Conservation (phyloP, 2,113 vertebrate genomes). For the Bothrops jararaca region DNA sequence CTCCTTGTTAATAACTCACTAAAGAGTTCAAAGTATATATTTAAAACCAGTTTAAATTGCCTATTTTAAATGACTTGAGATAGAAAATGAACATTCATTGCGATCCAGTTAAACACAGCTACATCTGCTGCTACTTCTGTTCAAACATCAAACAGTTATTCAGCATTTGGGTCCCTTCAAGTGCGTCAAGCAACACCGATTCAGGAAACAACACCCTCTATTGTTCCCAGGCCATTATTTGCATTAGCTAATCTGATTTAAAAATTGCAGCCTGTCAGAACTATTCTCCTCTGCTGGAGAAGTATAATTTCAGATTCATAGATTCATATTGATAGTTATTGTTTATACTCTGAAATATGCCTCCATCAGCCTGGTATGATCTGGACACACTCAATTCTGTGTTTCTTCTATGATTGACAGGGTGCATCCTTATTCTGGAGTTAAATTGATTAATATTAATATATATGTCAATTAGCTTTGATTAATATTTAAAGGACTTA, state of each 20-base stretch:
- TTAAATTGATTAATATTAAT: background rate
- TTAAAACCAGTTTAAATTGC: conserved; percentile 15
- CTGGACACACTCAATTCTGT: background rate
- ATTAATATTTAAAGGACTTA: background rate
- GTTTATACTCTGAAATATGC: background rate
- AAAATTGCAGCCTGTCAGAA: conserved; percentile 19
- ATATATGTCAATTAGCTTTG: background rate
- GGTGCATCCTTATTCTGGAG: background rate
- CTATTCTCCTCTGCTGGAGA: background rate
- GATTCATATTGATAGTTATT: background rate
- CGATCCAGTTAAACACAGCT: conserved; percentile 10
- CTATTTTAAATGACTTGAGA: conserved; percentile 1
- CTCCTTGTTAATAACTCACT: background rate
- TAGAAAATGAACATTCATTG: background rate
- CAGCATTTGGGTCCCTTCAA: conserved; percentile 11
- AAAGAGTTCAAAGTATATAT: background rate
- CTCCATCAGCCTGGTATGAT: background rate
- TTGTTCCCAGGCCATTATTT: conserved; percentile 23
- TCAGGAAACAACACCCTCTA: conserved; percentile 43
- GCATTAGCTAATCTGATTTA: background rate
- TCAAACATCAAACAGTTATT: conserved; percentile 6
- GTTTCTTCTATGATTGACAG: background rate
- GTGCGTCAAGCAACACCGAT: background rate
- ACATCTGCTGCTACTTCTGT: conserved; percentile 22
- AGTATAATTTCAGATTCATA: background rate